A percentile compares a stretch with the other conserved stretches of the same genome.
Evolutionary conservation across 2,888 invertebrate genomes (phyloP).

Genomic region (Hydrotaea cyrtoneurina): DNA sequence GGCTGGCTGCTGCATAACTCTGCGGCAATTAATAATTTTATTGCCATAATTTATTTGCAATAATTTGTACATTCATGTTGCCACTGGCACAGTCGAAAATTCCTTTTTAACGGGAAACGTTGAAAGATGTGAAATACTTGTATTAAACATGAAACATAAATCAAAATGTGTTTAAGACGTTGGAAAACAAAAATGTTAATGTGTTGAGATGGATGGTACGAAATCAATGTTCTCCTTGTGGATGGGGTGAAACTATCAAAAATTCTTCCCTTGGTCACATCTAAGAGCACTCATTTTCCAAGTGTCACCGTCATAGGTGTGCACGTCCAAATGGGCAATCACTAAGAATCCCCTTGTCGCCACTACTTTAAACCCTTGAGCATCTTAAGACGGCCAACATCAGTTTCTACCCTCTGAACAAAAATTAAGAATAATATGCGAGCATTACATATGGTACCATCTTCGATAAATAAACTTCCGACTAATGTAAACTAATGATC

Average conservation of each 20-base stretch:
- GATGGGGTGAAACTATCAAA: no score
- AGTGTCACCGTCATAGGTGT: no score
- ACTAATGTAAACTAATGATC: neutral
- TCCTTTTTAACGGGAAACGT: slow-evolving; percentile 4
- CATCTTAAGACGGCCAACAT: no score
- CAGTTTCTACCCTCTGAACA: no score
- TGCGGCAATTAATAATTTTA: slow-evolving; percentile 70
- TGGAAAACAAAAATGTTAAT: neutral
- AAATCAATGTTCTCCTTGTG: no score
- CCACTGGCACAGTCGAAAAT: neutral
- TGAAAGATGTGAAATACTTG: neutral
- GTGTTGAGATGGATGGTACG: no score
- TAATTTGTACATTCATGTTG: slow-evolving; percentile 66
- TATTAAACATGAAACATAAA: neutral
- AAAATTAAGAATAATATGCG: no score
- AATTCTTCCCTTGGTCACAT: no score
- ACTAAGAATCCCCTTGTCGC: no score
- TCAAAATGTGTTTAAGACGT: neutral
- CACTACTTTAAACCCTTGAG: no score
- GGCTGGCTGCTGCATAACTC: slow-evolving; percentile 46
- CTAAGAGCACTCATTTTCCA: no score
- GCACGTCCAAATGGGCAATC: no score
- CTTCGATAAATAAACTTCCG: neutral
- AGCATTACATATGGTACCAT: neutral
- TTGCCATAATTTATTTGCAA: slow-evolving; percentile 70